phyloP scores from a whole-genome alignment of 1,140 invertebrate genomes.

The Sitobion miscanthi region DNA sequence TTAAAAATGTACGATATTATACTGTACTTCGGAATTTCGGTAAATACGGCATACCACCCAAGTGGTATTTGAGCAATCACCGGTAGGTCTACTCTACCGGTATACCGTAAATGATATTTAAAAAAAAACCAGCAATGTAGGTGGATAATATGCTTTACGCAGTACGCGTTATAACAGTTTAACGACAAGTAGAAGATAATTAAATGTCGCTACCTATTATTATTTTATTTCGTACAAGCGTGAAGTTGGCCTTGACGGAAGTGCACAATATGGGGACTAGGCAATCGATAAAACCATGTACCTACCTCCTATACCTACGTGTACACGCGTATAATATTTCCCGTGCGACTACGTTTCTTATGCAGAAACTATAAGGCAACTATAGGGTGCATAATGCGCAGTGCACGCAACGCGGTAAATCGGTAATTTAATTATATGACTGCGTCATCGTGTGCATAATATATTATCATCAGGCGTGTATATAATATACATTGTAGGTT shows the following conservation, averaged over 20 bases:
- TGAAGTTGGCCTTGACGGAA: not conserved
- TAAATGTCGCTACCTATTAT: not conserved
- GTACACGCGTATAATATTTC: not conserved
- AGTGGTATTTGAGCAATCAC: too few relatives aligned
- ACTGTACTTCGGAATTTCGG: too few relatives aligned
- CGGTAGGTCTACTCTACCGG: too few relatives aligned
- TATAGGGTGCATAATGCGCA: not conserved
- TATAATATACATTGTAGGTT: not conserved
- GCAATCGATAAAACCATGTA: not conserved
- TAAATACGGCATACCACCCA: too few relatives aligned
- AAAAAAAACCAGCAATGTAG: too few relatives aligned
- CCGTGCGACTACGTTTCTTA: not conserved
- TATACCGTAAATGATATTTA: too few relatives aligned
- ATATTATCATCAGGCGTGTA: not conserved
- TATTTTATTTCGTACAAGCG: not conserved
- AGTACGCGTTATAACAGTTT: too few relatives aligned
- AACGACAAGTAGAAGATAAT: too few relatives aligned
- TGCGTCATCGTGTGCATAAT: not conserved
- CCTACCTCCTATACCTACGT: not conserved
- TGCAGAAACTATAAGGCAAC: not conserved
- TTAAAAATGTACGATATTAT: too few relatives aligned
- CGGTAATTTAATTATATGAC: constrained; percentile 11
- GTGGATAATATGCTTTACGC: too few relatives aligned
- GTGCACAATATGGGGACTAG: not conserved
- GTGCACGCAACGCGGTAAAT: constrained; percentile 10